These are phyloP conservation scores for Beaufortia kweichowensis DNA, from an alignment of 2,113 vertebrate species.

Conservation along the genomic window DNA sequence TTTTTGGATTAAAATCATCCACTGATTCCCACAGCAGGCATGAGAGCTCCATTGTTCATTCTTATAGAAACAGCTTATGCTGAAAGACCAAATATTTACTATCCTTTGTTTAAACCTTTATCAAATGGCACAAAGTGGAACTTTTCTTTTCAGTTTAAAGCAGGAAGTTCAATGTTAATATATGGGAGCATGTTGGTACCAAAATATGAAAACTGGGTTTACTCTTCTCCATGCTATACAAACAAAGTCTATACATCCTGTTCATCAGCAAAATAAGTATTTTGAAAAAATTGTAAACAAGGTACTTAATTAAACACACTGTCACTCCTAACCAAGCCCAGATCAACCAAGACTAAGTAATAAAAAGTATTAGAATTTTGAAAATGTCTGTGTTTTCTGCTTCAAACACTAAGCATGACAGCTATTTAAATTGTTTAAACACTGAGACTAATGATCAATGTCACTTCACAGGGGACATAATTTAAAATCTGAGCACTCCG, in stretches of 20 bases:
- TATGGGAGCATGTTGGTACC: background rate
- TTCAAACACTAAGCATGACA: background rate
- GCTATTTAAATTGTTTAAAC: conserved; percentile 51
- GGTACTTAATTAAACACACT: background rate
- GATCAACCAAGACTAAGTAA: too few species aligned
- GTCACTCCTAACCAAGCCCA: background rate
- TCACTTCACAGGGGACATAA: conserved; percentile 59
- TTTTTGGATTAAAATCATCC: background rate
- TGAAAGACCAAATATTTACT: conserved; percentile 10
- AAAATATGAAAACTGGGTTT: background rate
- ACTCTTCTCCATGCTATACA: background rate
- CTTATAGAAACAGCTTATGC: conserved; percentile 19
- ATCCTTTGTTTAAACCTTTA: background rate
- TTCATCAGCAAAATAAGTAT: background rate
- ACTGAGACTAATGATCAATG: conserved; percentile 62
- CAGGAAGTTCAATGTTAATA: background rate
- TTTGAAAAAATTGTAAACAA: conserved; percentile 7
- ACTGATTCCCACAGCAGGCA: background rate
- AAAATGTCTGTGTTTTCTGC: background rate
- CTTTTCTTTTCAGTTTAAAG: background rate
- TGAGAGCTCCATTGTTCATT: conserved; percentile 9
- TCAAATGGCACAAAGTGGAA: background rate
- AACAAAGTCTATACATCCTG: conserved; percentile 9
- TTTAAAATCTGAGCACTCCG: conserved; percentile 50
- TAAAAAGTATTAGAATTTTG: too few species aligned